Percentiles rank a stretch among this genome's conserved stretches.
Evolutionary conservation across 1,140 invertebrate species (phyloP).

Genomic region (Hycleus phaleratus): DNA sequence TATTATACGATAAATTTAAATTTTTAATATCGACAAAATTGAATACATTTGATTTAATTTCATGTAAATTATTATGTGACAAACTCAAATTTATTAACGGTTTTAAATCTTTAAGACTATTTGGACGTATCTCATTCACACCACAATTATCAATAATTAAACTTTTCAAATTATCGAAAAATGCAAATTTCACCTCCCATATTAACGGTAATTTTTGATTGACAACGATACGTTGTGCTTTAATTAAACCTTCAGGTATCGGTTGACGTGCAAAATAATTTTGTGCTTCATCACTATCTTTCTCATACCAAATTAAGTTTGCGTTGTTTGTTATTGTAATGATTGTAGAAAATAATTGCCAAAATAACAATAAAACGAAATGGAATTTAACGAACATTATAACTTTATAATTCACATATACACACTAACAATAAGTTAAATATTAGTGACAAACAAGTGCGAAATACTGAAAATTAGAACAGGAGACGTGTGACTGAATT

Average conservation of each 20-base stretch:
- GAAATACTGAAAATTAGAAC: too few relatives aligned
- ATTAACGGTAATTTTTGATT: conserved; percentile 5
- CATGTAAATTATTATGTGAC: conserved; percentile 11
- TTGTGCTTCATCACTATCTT: neutral
- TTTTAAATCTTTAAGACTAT: conserved; percentile 13
- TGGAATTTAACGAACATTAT: too few relatives aligned
- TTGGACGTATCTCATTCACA: conserved; percentile 13
- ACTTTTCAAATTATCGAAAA: conserved; percentile 9
- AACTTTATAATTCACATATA: too few relatives aligned
- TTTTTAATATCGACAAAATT: conserved; percentile 15
- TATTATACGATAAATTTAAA: conserved; percentile 20
- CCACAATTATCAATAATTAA: conserved; percentile 15
- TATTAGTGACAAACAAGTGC: too few relatives aligned
- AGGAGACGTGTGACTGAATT: too few relatives aligned
- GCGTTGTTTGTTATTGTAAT: conserved; percentile 1
- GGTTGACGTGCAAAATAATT: conserved; percentile 7
- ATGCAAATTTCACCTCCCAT: conserved; percentile 7
- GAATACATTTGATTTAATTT: conserved; percentile 15
- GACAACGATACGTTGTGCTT: conserved; percentile 8
- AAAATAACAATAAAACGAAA: too few relatives aligned
- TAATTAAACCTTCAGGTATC: conserved; percentile 2
- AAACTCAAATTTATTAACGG: conserved; percentile 17
- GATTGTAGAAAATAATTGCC: neutral
- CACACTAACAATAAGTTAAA: too few relatives aligned
- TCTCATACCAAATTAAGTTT: conserved; percentile 14